These are phyloP conservation scores for Sarcophaga caerulescens DNA, from an alignment of 2,888 invertebrate species.

Conservation along the genomic window DNA sequence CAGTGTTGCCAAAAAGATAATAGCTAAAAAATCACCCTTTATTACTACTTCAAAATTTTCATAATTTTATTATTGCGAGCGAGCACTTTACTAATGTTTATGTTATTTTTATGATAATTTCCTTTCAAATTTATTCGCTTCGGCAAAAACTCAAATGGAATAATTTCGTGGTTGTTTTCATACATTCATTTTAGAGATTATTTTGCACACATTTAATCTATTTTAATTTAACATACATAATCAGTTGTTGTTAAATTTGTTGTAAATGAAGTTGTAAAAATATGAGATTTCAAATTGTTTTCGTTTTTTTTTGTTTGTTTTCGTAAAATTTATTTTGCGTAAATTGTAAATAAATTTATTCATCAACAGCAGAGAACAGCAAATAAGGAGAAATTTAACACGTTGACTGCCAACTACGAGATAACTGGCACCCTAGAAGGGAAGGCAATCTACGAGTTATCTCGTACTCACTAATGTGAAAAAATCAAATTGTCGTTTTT, in stretches of 20 bases:
- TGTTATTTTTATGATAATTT: conserved; percentile 65
- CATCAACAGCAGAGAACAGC: no score
- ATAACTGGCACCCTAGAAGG: no score
- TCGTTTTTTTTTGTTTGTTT: not conserved
- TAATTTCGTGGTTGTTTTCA: conserved; percentile 6
- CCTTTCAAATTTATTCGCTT: conserved; percentile 5
- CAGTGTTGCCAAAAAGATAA: no score
- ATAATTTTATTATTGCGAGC: conserved; percentile 34
- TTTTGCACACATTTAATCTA: conserved; percentile 54
- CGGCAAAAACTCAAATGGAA: conserved; percentile 4
- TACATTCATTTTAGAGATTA: conserved; percentile 61
- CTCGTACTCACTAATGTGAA: no score
- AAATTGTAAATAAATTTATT: no score
- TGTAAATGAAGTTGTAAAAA: conserved; percentile 46
- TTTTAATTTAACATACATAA: conserved; percentile 29
- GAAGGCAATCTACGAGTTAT: no score
- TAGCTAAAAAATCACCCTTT: no score
- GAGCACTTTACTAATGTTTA: conserved; percentile 51
- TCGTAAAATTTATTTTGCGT: not conserved
- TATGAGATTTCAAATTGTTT: conserved; percentile 41
- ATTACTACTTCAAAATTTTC: not conserved
- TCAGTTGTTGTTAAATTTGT: conserved; percentile 36
- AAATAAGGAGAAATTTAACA: no score
- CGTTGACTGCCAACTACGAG: no score
- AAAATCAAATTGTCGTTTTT: no score